Conservation (phyloP, 2,888 invertebrate genomes). For the Thereva unica region DNA sequence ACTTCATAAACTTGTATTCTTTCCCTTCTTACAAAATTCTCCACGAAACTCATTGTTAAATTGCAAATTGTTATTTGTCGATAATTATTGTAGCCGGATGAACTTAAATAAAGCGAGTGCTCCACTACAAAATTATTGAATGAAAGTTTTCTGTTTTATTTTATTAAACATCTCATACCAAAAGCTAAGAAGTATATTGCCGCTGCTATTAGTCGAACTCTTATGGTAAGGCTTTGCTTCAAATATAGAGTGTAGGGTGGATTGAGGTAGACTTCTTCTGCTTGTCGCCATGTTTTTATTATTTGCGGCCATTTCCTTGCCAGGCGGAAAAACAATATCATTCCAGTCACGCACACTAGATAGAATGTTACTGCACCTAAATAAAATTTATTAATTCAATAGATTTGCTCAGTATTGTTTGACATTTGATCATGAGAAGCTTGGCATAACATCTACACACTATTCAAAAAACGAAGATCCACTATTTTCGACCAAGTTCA, state of each 20-base stretch:
- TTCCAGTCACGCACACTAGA: slow-evolving; percentile 47
- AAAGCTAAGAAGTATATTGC: background rate
- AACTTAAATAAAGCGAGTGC: slow-evolving; percentile 48
- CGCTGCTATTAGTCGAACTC: too few relatives aligned
- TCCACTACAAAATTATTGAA: slow-evolving; percentile 38
- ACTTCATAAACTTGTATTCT: slow-evolving; percentile 49
- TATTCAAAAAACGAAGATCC: too few relatives aligned
- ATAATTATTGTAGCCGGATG: slow-evolving; percentile 50
- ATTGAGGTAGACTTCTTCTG: slow-evolving; percentile 56
- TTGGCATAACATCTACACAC: too few relatives aligned
- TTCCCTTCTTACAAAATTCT: slow-evolving; percentile 50
- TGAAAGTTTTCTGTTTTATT: background rate
- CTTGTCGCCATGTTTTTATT: slow-evolving; percentile 59
- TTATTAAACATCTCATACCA: background rate
- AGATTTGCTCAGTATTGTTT: too few relatives aligned
- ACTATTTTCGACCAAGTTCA: too few relatives aligned
- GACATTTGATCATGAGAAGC: too few relatives aligned
- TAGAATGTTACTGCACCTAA: slow-evolving; percentile 54
- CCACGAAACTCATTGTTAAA: slow-evolving; percentile 50
- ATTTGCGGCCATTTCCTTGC: slow-evolving; percentile 62
- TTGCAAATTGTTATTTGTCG: slow-evolving; percentile 51
- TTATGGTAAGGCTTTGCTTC: background rate
- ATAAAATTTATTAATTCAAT: slow-evolving; percentile 1
- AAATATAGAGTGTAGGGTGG: slow-evolving; percentile 30
- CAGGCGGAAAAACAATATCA: slow-evolving; percentile 56